Evolutionary conservation across 92 coral and sea anemone species (phyloP).

Genomic region (Siderastrea siderea): DNA sequence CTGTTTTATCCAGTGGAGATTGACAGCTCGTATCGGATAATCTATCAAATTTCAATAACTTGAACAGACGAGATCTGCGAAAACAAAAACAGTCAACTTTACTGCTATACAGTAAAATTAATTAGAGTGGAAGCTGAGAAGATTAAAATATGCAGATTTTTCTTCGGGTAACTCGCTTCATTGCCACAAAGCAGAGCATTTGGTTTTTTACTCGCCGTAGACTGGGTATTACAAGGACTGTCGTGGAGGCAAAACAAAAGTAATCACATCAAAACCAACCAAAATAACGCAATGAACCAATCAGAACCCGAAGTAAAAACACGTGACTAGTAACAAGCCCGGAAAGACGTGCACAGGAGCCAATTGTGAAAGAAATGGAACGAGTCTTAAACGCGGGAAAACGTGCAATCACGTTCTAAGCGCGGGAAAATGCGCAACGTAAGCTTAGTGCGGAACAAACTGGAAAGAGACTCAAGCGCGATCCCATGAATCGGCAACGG

Average conservation of each 20-base stretch:
- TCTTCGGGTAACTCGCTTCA: no score
- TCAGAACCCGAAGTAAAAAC: neutral
- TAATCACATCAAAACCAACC: neutral
- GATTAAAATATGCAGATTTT: no score
- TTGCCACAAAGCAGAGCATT: no score
- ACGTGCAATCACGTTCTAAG: neutral
- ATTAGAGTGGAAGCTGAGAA: no score
- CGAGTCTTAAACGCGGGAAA: neutral
- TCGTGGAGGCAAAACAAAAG: neutral
- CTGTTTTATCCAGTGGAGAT: constrained; percentile 21
- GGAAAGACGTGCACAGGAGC: no score
- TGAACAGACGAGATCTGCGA: constrained; percentile 64
- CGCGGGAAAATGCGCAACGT: neutral
- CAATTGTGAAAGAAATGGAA: no score
- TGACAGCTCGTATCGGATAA: constrained; percentile 19
- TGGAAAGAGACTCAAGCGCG: neutral
- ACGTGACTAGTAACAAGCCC: neutral
- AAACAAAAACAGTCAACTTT: neutral
- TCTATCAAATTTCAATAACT: constrained; percentile 50
- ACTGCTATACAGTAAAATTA: neutral
- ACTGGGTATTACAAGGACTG: no score
- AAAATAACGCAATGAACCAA: neutral
- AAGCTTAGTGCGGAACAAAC: neutral
- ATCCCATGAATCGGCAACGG: no score
- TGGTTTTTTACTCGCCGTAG: no score